A percentile compares a stretch with the other conserved stretches of the same genome.
phyloP scores from a whole-genome alignment of 2,888 invertebrate species.

The Erynnis tages region DNA sequence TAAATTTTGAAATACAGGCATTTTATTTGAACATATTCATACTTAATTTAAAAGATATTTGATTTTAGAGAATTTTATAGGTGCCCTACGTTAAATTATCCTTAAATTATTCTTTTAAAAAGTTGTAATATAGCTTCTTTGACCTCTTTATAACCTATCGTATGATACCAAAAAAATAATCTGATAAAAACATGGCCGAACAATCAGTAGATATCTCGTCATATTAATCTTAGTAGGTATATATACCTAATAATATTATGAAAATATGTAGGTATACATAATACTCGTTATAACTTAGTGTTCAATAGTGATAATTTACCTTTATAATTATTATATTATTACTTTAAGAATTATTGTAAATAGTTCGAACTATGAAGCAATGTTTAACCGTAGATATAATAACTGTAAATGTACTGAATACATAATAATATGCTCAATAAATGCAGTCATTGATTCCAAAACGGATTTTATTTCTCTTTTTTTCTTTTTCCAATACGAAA shows the following conservation, averaged over 20 bases:
- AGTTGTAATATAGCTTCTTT: too few species aligned
- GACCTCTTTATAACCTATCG: too few species aligned
- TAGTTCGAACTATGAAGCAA: conserved; percentile 3
- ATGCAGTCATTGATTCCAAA: conserved; percentile 3
- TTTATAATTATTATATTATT: background rate
- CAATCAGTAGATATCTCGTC: too few species aligned
- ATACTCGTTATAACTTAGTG: conserved; percentile 8
- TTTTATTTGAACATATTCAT: too few species aligned
- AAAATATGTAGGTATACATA: background rate
- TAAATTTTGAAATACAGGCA: too few species aligned
- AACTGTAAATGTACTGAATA: conserved; percentile 33
- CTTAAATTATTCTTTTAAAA: too few species aligned
- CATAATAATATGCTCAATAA: conserved; percentile 32
- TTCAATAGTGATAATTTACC: background rate
- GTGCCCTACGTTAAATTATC: too few species aligned
- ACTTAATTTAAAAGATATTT: too few species aligned
- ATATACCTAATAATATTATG: background rate
- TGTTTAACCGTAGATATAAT: conserved; percentile 30
- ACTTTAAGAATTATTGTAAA: background rate
- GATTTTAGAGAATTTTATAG: too few species aligned
- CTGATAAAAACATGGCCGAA: too few species aligned
- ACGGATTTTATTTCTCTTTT: background rate
- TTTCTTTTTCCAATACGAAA: too few species aligned
- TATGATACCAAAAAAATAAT: too few species aligned
- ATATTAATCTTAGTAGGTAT: background rate